phyloP scores from a whole-genome alignment of 2,888 invertebrate species.

The Brachyptera risi region DNA sequence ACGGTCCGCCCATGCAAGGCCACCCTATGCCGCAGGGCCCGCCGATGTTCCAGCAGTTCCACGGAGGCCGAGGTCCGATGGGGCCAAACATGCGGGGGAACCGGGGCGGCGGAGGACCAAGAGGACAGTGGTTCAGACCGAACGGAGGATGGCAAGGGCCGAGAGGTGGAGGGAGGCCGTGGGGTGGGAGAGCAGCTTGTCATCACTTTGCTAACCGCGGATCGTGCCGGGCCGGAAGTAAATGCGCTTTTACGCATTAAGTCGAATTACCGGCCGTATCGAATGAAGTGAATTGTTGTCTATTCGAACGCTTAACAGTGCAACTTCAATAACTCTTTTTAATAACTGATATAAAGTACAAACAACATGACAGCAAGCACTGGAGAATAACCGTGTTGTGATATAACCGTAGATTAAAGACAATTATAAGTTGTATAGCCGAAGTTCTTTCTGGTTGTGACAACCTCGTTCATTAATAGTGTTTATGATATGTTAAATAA shows the following conservation, averaged over 20 bases:
- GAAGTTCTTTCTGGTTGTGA: too few relatives aligned
- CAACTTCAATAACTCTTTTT: too few relatives aligned
- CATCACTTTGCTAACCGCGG: constrained; percentile 34
- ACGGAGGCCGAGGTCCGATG: constrained; percentile 34
- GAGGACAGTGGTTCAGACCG: constrained; percentile 16
- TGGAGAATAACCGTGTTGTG: too few relatives aligned
- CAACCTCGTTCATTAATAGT: too few relatives aligned
- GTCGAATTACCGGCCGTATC: too few relatives aligned
- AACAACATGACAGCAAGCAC: too few relatives aligned
- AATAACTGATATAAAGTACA: too few relatives aligned
- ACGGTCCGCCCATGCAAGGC: constrained; percentile 41
- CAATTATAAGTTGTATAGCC: too few relatives aligned
- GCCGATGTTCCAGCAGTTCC: constrained; percentile 42
- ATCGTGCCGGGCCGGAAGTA: constrained; percentile 46
- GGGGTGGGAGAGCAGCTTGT: constrained; percentile 40
- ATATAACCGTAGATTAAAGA: too few relatives aligned
- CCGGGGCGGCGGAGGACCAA: constrained; percentile 10
- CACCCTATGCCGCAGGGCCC: constrained; percentile 40
- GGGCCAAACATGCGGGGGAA: constrained; percentile 37
- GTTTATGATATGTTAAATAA: too few relatives aligned
- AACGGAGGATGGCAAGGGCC: constrained; percentile 43
- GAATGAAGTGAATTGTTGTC: too few relatives aligned
- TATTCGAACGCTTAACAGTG: too few relatives aligned
- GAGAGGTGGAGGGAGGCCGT: constrained; percentile 40
- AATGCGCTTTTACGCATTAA: constrained; percentile 6